Conservation (phyloP, 2,113 vertebrate genomes). For the Halichoerus grypus region DNA sequence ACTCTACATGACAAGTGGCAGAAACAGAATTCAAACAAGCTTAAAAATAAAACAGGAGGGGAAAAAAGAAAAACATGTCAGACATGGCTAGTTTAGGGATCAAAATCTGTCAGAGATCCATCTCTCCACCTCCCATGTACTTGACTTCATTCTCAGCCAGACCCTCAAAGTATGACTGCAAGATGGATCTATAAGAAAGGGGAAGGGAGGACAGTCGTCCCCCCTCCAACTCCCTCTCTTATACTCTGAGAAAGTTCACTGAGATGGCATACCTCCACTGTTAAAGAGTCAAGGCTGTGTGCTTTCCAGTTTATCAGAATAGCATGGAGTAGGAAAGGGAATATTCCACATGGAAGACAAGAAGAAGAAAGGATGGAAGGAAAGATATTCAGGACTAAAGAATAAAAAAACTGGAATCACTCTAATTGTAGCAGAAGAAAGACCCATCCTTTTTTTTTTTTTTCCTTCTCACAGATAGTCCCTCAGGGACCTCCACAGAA, state of each 20-base stretch:
- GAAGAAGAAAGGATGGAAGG: too few relatives aligned
- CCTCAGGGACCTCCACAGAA: not conserved
- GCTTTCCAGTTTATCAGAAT: not conserved
- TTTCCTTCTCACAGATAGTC: not conserved
- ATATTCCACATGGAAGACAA: not conserved
- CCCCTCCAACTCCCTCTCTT: not conserved
- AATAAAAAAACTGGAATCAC: not conserved
- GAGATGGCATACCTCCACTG: not conserved
- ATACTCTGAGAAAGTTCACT: not conserved
- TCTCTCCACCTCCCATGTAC: not conserved
- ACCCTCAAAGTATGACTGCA: not conserved
- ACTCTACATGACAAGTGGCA: constrained; percentile 38
- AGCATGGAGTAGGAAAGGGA: not conserved
- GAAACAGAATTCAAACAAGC: constrained; percentile 59
- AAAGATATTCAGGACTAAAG: not conserved
- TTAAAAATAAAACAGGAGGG: constrained; percentile 35
- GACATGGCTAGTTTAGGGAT: not conserved
- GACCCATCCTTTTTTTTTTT: not conserved
- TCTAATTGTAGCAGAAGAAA: not conserved
- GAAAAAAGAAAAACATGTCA: not conserved
- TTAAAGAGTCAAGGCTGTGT: not conserved
- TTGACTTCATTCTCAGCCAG: constrained; percentile 31
- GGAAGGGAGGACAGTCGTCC: not conserved
- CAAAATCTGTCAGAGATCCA: constrained; percentile 47
- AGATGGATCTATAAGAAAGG: not conserved